phyloP scores from a whole-genome alignment of 2,797 vertebrate species.

The Anabas testudineus region DNA sequence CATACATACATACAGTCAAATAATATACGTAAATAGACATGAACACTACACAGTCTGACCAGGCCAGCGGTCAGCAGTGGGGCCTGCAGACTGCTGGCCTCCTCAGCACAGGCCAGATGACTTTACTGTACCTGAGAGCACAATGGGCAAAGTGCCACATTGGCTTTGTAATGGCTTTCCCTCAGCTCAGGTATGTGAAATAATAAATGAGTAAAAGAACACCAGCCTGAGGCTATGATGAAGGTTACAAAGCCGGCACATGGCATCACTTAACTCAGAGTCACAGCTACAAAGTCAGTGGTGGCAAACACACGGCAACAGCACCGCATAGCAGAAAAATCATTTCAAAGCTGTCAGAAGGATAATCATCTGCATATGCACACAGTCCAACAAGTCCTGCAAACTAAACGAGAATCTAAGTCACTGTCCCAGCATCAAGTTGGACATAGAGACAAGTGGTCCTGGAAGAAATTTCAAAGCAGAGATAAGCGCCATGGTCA shows the following conservation, averaged over 20 bases:
- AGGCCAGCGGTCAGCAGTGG: constrained; percentile 50
- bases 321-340: neutral
- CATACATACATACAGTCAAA: neutral
- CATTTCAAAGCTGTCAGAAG: too few species aligned
- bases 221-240: constrained; percentile 11
- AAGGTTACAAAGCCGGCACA: neutral
- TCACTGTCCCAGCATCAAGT: too few species aligned
- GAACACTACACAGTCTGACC: constrained; percentile 21
- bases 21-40: constrained; percentile 8
- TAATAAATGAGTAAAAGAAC: constrained; percentile 38
- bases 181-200: constrained; percentile 40
- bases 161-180: constrained; percentile 31
- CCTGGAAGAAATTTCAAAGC: too few species aligned
- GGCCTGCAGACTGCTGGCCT: constrained; percentile 24
- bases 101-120: constrained; percentile 20
- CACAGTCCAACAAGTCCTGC: too few species aligned
- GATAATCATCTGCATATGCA: too few species aligned
- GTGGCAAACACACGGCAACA: neutral
- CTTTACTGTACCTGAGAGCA: constrained; percentile 31
- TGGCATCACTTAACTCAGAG: neutral
- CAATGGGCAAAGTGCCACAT: constrained; percentile 13
- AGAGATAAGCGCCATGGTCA: too few species aligned
- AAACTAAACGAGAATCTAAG: too few species aligned
- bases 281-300: neutral
- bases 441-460: too few species aligned